Percentiles rank a stretch among this genome's conserved stretches.
phyloP scores from a whole-genome alignment of 2,113 vertebrate species.

The Scopus umbretta region DNA sequence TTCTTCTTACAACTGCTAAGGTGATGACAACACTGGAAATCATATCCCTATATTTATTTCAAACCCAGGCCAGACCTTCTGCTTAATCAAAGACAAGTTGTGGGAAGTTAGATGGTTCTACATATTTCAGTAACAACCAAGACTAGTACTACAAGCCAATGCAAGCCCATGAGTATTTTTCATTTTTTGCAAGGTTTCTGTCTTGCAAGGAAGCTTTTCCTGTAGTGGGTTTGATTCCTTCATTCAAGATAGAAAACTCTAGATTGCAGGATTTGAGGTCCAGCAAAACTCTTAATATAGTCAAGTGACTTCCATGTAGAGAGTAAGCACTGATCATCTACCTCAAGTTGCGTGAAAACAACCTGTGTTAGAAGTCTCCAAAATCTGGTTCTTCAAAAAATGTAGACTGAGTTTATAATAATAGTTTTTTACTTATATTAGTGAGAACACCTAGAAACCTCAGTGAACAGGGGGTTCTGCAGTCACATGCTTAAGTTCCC shows the following conservation, averaged over 20 bases:
- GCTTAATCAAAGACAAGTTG: background rate
- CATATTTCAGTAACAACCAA: background rate
- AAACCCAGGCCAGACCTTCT: background rate
- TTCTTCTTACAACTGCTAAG: background rate
- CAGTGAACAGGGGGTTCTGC: background rate
- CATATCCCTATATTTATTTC: background rate
- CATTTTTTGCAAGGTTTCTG: background rate
- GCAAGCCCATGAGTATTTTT: background rate
- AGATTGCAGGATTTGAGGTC: background rate
- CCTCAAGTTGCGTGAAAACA: background rate
- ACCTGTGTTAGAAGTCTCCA: background rate
- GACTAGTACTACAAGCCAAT: background rate
- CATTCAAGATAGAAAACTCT: background rate
- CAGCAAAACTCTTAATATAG: background rate
- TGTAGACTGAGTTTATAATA: background rate
- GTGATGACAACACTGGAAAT: background rate
- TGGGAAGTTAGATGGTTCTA: background rate
- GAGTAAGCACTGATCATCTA: background rate
- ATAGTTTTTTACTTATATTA: background rate
- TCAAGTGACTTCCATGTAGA: background rate
- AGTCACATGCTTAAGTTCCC: background rate
- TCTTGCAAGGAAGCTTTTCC: background rate
- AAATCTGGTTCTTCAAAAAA: background rate
- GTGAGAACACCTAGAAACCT: background rate
- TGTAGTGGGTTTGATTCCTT: background rate